Percentiles rank a stretch among this genome's conserved stretches.
Conservation (phyloP, 1,140 invertebrate genomes). For the Neodiprion virginianus region DNA sequence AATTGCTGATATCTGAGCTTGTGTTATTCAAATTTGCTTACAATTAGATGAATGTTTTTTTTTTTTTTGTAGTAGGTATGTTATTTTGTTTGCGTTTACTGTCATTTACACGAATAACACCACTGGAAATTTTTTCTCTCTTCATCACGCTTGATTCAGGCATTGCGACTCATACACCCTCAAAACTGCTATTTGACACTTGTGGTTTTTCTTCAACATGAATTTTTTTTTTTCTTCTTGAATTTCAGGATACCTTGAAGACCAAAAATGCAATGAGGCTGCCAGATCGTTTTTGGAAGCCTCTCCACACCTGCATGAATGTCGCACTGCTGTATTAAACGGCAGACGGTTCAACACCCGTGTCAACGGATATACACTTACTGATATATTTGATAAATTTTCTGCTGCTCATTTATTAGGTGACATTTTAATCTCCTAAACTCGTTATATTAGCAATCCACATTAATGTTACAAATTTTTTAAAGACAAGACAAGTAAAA, state of each 20-base stretch:
- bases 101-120: background rate
- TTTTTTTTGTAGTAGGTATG: background rate
- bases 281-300: conserved; percentile 55
- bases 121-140: background rate
- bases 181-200: conserved; percentile 14
- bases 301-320: conserved; percentile 57
- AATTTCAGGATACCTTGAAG: conserved; percentile 56
- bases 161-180: conserved; percentile 11
- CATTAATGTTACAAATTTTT: conserved; percentile 11
- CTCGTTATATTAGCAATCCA: background rate
- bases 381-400: conserved; percentile 57
- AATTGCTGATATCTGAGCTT: background rate
- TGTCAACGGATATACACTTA: conserved; percentile 51
- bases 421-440: conserved; percentile 31
- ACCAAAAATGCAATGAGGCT: conserved; percentile 55
- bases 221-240: conserved; percentile 22
- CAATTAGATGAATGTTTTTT: too few species aligned
- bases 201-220: background rate
- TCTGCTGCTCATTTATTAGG: conserved; percentile 47
- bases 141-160: background rate
- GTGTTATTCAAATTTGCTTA: too few species aligned
- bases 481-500: conserved; percentile 9
- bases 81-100: background rate
- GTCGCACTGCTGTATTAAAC: conserved; percentile 44
- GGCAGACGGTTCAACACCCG: conserved; percentile 55